phyloP scores from a whole-genome alignment of 2,888 invertebrate species.

The Gnatocerus cornutus region DNA sequence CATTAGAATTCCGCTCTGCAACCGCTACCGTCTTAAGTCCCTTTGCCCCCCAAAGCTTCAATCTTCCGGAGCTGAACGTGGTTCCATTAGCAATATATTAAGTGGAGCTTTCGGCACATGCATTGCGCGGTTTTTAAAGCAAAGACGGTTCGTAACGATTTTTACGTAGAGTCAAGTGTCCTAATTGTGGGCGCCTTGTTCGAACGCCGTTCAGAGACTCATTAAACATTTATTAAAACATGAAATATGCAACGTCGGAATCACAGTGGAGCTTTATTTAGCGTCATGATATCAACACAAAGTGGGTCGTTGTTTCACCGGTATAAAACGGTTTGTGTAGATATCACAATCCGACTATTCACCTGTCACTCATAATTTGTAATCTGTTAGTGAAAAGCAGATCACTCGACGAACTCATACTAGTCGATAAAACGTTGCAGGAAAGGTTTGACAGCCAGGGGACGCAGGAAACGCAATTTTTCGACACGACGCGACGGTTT shows the following conservation, averaged over 20 bases:
- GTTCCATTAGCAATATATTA: conserved; percentile 49
- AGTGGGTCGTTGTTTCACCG: conserved; percentile 34
- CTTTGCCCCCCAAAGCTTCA: conserved; percentile 30
- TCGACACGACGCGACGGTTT: not conserved
- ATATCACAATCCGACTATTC: conserved; percentile 39
- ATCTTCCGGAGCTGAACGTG: conserved; percentile 41
- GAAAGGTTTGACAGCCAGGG: conserved; percentile 27
- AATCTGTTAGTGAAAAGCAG: conserved; percentile 37
- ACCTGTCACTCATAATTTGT: conserved; percentile 42
- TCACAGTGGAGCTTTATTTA: conserved; percentile 27
- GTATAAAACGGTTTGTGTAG: conserved; percentile 37
- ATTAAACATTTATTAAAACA: conserved; percentile 34
- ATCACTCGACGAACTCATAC: conserved; percentile 30
- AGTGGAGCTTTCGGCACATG: conserved; percentile 34
- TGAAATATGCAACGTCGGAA: conserved; percentile 33
- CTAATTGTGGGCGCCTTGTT: too few relatives aligned
- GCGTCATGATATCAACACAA: conserved; percentile 18
- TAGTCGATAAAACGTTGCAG: conserved; percentile 38
- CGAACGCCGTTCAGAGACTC: not conserved
- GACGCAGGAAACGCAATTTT: conserved; percentile 26
- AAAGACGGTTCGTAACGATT: too few relatives aligned
- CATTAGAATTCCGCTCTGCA: conserved; percentile 41
- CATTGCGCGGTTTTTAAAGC: not conserved
- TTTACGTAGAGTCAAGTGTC: too few relatives aligned
- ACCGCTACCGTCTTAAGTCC: conserved; percentile 33